Percentiles rank a stretch among this genome's conserved stretches.
Conservation (phyloP, 2,797 vertebrate species). For the Eulemur mongoz region DNA sequence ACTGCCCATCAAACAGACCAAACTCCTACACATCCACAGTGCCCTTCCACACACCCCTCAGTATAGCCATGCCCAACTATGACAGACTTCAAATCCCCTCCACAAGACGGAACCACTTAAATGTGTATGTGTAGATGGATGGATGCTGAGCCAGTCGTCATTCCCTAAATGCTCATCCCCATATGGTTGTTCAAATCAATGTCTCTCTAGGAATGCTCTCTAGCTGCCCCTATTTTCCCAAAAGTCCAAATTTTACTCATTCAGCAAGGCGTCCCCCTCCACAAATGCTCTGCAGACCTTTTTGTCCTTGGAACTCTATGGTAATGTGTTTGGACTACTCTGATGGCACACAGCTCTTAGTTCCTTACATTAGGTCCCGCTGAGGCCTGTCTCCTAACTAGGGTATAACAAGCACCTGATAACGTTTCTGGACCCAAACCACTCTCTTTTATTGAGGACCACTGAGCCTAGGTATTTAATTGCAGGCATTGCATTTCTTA, state of each 20-base stretch:
- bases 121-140: rapidly evolving
- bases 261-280: not conserved
- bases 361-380: not conserved
- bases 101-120: not conserved
- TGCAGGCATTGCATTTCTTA: not conserved
- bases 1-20: not conserved
- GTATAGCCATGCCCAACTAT: not conserved
- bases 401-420: not conserved
- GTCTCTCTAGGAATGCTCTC: not conserved
- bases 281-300: not conserved
- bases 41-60: not conserved
- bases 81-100: too few species aligned
- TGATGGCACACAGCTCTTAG: not conserved
- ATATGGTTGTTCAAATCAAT: not conserved
- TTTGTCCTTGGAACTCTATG: not conserved
- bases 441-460: not conserved
- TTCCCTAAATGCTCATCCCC: not conserved
- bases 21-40: not conserved
- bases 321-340: not conserved
- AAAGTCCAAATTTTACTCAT: not conserved
- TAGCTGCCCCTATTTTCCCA: not conserved
- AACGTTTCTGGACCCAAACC: not conserved
- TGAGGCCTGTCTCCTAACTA: not conserved
- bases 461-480: not conserved
- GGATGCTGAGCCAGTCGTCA: not conserved